Conservation (phyloP, 2,113 vertebrate genomes). For the Platysternon megacephalum region DNA sequence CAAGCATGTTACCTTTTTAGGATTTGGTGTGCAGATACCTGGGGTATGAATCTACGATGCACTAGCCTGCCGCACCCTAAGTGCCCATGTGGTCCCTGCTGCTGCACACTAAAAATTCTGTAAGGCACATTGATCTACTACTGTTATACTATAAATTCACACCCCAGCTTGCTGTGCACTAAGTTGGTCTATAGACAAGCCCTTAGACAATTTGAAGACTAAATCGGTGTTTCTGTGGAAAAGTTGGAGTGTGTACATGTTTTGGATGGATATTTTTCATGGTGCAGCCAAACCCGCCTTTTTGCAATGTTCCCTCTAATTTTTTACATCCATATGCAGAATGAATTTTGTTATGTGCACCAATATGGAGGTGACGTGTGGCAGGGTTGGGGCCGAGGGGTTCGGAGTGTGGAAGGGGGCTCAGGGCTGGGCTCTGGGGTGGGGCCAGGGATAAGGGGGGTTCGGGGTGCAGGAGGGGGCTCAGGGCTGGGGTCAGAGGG, state of each 20-base stretch:
- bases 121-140: neutral
- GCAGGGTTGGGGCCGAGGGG: no score
- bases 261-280: neutral
- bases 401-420: no score
- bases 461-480: no score
- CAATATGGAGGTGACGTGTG: no score
- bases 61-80: neutral
- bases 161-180: no score
- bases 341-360: no score
- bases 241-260: neutral
- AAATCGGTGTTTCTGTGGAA: neutral
- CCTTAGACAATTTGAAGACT: neutral
- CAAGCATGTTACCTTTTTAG: neutral
- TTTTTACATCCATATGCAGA: no score
- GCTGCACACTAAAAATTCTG: neutral
- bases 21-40: neutral
- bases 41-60: neutral
- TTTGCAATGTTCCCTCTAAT: neutral
- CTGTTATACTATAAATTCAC: neutral
- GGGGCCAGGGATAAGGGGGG: no score
- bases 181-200: neutral
- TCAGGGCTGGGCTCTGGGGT: no score
- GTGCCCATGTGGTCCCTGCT: neutral
- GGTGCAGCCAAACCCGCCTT: neutral
- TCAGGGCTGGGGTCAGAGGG: no score